These are phyloP conservation scores for Oncorhynchus masou DNA, from an alignment of 2,113 vertebrate species.

Conservation along the genomic window DNA sequence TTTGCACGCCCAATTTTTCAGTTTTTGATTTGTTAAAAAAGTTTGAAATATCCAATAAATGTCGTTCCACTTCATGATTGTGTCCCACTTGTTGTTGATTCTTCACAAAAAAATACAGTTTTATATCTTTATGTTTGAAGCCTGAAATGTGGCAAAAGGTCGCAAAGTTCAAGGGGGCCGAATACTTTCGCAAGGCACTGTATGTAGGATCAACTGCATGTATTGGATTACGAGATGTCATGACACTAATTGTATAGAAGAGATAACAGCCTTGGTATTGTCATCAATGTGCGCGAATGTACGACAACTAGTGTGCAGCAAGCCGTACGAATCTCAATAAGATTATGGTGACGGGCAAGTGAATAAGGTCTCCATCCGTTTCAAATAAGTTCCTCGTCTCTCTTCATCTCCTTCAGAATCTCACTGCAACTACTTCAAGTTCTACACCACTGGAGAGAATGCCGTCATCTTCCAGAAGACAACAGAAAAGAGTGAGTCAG, in stretches of 20 bases:
- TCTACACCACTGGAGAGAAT: slow-evolving; percentile 86
- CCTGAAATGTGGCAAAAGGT: no score
- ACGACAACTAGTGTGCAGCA: slow-evolving; percentile 22
- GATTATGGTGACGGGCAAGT: no score
- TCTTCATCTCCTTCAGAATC: slow-evolving; percentile 67
- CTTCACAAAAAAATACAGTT: no score
- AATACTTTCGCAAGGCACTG: no score
- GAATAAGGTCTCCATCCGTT: slow-evolving; percentile 19
- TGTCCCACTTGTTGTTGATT: no score
- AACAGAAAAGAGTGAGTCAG: slow-evolving; percentile 81
- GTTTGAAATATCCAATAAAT: no score
- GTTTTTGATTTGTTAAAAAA: no score
- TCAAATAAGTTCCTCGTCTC: not conserved
- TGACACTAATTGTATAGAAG: slow-evolving; percentile 11
- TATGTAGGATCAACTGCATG: not conserved
- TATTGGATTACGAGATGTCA: not conserved
- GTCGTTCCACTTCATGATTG: no score
- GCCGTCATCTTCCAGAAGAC: slow-evolving; percentile 81
- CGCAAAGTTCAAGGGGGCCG: no score
- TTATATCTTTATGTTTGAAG: no score
- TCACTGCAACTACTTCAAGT: slow-evolving; percentile 89
- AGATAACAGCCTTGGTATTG: slow-evolving; percentile 46
- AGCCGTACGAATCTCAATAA: slow-evolving; percentile 23
- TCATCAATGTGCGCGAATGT: slow-evolving; percentile 37
- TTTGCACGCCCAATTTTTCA: no score